Percentiles rank a stretch among this genome's conserved stretches.
Conservation (phyloP, 2,113 vertebrate genomes). For the Oncorhynchus masou region DNA sequence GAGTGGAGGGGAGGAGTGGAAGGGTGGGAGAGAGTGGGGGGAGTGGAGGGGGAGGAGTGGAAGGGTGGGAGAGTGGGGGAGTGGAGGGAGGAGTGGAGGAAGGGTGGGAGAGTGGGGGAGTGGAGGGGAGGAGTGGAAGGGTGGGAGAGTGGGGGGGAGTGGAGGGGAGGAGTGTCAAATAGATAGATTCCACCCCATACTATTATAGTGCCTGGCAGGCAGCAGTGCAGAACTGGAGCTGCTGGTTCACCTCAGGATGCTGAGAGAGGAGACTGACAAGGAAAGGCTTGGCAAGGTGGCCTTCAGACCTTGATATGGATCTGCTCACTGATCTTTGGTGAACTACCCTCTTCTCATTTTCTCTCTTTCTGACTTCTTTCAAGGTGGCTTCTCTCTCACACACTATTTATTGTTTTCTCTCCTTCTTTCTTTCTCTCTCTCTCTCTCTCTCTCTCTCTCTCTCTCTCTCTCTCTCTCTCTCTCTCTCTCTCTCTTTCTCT, state of each 20-base stretch:
- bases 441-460: too few species aligned
- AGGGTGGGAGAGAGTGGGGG: too few species aligned
- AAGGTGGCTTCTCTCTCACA: too few species aligned
- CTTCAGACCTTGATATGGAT: constrained; percentile 41
- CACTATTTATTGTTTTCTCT: not conserved
- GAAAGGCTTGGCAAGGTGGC: constrained; percentile 56
- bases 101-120: too few species aligned
- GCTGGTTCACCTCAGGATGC: constrained; percentile 57
- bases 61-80: too few species aligned
- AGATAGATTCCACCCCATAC: constrained; percentile 61
- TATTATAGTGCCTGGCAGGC: constrained; percentile 50
- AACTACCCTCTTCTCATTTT: constrained; percentile 10
- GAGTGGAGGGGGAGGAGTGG: too few species aligned
- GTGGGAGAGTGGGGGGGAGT: constrained; percentile 25
- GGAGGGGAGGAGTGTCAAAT: constrained; percentile 18
- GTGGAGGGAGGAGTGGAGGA: too few species aligned
- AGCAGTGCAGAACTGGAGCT: constrained; percentile 45
- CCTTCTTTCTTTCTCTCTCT: too few species aligned
- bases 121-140: too few species aligned
- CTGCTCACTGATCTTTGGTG: constrained; percentile 50
- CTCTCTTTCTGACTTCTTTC: too few species aligned
- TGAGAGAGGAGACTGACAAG: constrained; percentile 58
- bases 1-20: too few species aligned
- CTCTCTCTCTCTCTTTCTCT: not conserved
- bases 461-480: not conserved